Evolutionary conservation across 2,888 invertebrate species (phyloP), one percentile per base, ranked within the genome.

Genomic region (Resseliella maxima): DNA sequence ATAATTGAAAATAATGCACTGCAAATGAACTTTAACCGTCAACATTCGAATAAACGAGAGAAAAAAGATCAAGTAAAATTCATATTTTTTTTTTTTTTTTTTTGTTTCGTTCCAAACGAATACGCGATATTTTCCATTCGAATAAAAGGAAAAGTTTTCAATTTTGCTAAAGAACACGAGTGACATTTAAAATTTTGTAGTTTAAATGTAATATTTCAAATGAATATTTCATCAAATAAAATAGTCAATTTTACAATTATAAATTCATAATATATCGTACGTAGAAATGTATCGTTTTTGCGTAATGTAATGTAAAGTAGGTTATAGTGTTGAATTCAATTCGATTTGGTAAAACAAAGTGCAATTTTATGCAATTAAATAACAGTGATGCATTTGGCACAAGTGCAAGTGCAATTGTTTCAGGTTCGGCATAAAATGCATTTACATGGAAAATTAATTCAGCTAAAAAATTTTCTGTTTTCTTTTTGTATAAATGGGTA

Each of bases 331-430:
- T 59, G 24, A 59, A 59, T 24, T 24, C 2, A 24, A 24, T 72
- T 72, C 31, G 31, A 72, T 72, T 59, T 31, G 72, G 72, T 31
- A 1, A 18, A 72, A 72, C 72, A 72, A 31, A 72, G 35, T 31
- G 31, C 31, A 72, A 31, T 72, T n/a, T 72, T 72, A 15, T 31
- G 10, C n/a, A 72, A 72, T 72, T 72, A 72, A 72, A 72, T n/a
- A n/a, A n/a, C 35, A 31, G 35, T 18, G 46, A 15, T 31, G 72
- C 72, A 72, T 31, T 72, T 72, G 72, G 72, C 72, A 72, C 72
- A 72, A 72, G 35, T 72, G 72, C 72, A 72, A 72, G 72, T 72
- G 72, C 35, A 35, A 72, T 72, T 72, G 35, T 50, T 72, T 72
- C 31, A 72, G 72, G 15, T 72, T 72, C 72, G 72, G 2, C 24